Conservation (phyloP, 2,113 vertebrate genomes). For the Eurystomus gularis region DNA sequence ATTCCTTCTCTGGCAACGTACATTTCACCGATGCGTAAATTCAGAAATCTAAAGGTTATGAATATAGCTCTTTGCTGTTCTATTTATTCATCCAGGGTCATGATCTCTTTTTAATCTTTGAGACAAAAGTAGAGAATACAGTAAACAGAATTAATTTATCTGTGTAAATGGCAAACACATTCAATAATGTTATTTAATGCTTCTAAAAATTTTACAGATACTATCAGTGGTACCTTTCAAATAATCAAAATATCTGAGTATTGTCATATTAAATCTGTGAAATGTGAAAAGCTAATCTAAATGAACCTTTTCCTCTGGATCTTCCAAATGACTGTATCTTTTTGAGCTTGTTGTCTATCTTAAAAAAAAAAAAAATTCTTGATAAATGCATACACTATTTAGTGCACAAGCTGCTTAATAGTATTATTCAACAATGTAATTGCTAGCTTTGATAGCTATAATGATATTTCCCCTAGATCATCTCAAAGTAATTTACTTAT, state of each 20-base stretch:
- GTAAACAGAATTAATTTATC: background rate
- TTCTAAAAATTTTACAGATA: background rate
- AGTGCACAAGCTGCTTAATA: background rate
- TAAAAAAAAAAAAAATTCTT: background rate
- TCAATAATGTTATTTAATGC: background rate
- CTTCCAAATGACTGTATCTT: background rate
- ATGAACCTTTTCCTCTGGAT: background rate
- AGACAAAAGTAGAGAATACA: background rate
- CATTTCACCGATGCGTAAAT: background rate
- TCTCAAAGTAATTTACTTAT: background rate
- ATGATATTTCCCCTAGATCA: background rate
- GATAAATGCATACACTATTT: background rate
- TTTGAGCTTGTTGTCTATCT: background rate
- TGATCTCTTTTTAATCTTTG: background rate
- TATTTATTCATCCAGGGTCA: conserved; percentile 30
- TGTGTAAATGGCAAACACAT: background rate
- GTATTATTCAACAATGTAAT: background rate
- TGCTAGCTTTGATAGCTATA: background rate
- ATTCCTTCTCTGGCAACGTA: conserved; percentile 10
- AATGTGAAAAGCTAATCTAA: background rate
- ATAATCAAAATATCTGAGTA: background rate
- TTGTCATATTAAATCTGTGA: background rate
- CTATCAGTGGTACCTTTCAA: background rate
- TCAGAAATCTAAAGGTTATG: conserved; percentile 31
- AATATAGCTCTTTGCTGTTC: background rate